Percentiles rank a stretch among this genome's conserved stretches.
Evolutionary conservation across 2,797 vertebrate species (phyloP).

Genomic region (Mormyrus proboscirostris): DNA sequence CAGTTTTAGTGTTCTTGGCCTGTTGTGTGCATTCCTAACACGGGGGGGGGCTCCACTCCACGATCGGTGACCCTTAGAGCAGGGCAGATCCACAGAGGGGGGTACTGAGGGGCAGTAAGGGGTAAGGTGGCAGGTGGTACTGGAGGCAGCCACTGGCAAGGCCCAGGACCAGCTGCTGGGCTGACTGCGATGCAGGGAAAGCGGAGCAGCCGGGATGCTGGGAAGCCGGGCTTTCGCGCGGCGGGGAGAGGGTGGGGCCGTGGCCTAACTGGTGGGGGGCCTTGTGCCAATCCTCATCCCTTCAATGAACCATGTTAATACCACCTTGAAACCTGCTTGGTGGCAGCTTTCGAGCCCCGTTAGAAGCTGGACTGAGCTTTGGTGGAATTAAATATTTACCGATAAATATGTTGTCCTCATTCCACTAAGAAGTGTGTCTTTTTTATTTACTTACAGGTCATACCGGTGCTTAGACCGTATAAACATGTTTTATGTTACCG

Average conservation of each 20-base stretch:
- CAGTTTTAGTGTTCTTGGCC: background rate
- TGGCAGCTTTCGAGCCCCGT: background rate
- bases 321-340: slow-evolving; percentile 2
- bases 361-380: slow-evolving; percentile 10
- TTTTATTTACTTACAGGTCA: background rate
- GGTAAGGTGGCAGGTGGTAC: background rate
- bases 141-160: background rate
- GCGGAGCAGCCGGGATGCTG: slow-evolving; percentile 6
- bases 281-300: slow-evolving; percentile 1
- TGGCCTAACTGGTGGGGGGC: background rate
- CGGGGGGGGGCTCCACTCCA: background rate
- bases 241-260: background rate
- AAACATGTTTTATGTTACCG: background rate
- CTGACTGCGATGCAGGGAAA: background rate
- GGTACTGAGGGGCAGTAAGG: background rate
- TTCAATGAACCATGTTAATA: slow-evolving; percentile 12
- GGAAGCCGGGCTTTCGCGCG: background rate
- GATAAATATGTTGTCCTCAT: background rate
- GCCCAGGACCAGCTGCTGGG: background rate
- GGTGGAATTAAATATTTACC: background rate
- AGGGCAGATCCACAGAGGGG: background rate
- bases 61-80: background rate
- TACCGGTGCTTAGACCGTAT: background rate
- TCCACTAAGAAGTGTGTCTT: background rate
- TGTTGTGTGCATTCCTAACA: background rate